Percentiles rank a stretch among this genome's conserved stretches.
Evolutionary conservation across 2,113 vertebrate species (phyloP).

Genomic region (Acrocephalus kingi): DNA sequence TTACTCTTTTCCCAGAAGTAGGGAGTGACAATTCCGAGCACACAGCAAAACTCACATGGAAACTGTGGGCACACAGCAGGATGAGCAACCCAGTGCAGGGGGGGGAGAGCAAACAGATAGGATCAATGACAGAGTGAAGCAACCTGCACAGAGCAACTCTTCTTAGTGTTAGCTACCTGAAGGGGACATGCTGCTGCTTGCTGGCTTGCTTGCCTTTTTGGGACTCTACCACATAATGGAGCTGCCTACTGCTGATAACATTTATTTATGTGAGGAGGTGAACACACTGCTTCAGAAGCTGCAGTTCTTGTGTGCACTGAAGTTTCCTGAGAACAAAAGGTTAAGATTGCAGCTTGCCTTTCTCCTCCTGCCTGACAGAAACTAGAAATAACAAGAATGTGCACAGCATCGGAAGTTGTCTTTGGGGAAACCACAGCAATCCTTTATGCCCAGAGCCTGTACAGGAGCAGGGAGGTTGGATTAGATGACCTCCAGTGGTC

Average conservation of each 20-base stretch:
- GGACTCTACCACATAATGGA: not conserved
- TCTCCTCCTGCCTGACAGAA: not conserved
- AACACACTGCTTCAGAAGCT: not conserved
- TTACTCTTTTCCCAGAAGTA: not conserved
- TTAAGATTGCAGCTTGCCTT: not conserved
- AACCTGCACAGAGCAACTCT: not conserved
- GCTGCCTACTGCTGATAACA: not conserved
- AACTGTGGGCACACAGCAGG: fast-evolving
- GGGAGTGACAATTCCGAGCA: not conserved
- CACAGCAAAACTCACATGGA: not conserved
- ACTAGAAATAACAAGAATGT: not conserved
- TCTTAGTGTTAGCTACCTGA: not conserved
- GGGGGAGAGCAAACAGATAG: not conserved
- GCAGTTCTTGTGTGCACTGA: not conserved
- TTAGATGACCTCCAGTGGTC: not conserved
- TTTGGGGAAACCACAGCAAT: not conserved
- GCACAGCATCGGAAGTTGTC: not conserved
- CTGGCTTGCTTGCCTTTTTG: not conserved
- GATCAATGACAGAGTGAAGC: not conserved
- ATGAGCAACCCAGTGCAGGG: fast-evolving
- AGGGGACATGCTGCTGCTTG: not conserved
- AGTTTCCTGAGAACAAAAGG: not conserved
- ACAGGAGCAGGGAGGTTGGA: not conserved
- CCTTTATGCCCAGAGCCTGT: not conserved
- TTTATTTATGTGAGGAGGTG: not conserved